phyloP scores from a whole-genome alignment of 2,888 invertebrate species.

The Orchesella flavescens region DNA sequence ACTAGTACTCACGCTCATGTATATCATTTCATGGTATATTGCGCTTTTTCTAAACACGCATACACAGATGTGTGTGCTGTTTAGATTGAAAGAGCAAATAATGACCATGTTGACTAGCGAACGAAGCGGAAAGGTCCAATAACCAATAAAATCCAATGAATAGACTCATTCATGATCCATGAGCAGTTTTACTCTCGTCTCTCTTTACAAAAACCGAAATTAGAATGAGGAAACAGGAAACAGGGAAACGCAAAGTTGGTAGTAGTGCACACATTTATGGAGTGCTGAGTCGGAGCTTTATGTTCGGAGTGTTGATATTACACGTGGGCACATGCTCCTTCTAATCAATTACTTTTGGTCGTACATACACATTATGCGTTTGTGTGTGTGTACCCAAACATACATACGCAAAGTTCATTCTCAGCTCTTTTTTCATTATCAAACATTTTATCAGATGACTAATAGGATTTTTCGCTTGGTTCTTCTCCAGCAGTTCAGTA shows the following conservation, averaged over 20 bases:
- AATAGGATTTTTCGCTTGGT: background rate
- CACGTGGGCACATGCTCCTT: no score
- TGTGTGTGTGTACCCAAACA: background rate
- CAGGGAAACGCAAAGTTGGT: no score
- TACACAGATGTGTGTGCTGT: slow-evolving; percentile 40
- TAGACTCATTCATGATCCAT: background rate
- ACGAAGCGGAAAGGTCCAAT: background rate
- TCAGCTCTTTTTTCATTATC: background rate
- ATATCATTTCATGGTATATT: slow-evolving; percentile 56
- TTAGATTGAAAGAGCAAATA: slow-evolving; percentile 8
- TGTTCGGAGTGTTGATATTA: no score
- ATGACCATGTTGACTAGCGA: slow-evolving; percentile 2
- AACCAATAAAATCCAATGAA: slow-evolving; percentile 12
- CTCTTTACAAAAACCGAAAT: background rate
- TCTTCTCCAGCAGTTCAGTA: no score
- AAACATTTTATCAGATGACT: slow-evolving; percentile 24
- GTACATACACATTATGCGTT: background rate
- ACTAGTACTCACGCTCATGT: background rate
- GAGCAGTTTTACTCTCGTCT: background rate
- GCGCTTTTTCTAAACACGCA: slow-evolving; percentile 41
- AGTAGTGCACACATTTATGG: background rate
- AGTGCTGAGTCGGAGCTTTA: no score
- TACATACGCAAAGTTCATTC: background rate
- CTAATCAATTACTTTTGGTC: no score
- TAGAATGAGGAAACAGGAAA: background rate